Evolutionary conservation across 2,888 invertebrate genomes (phyloP), one percentile per base, ranked within the genome.

Genomic region (Ornithoptera alexandrae): DNA sequence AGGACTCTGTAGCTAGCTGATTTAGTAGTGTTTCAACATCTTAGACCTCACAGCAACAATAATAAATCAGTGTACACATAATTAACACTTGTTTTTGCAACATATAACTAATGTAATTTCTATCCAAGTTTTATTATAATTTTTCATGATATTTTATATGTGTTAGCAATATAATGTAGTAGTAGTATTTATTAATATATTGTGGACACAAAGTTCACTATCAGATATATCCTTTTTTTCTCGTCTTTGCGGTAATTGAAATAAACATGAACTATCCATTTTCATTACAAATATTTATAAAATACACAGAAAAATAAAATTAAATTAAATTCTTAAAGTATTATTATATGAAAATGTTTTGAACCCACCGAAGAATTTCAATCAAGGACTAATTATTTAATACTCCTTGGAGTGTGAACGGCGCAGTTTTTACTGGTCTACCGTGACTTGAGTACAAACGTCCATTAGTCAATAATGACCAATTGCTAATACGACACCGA

Each of bases 401-500:
- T 65, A 70, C 70, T 53, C 62, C 58, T 22, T 57, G 65, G 42
- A 56, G 66, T 67, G 63, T 67, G 66, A 70, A 67, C 58, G 59
- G 57, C 69, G 66, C 62, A 62, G 57, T 69, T 70, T 70, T 66
- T 65, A 59, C 62, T 62, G 24, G 57, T 50, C 46, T 36, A 65
- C 62, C 69, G 69, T 66, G 69, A 70, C 69, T 70, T 66, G 66
- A 53, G 46, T 70, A 66, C 66, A 59, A 70, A 70, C 62, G 50
- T 62, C 65, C 66, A 57, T 70, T 59, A 66, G 36, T 62, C 58
- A 62, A 46, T 69, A 46, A 69, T 66, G 69, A 61, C 22, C 62
- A 53, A 58, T 66, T 39, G 53, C 62, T 66, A 70, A 36, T 39
- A 22, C 36, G 50, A 39, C 66, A n/a, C 15, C 4, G 17, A 56